Evolutionary conservation across 2,888 invertebrate species (phyloP).

Genomic region (Cephus pulcher): DNA sequence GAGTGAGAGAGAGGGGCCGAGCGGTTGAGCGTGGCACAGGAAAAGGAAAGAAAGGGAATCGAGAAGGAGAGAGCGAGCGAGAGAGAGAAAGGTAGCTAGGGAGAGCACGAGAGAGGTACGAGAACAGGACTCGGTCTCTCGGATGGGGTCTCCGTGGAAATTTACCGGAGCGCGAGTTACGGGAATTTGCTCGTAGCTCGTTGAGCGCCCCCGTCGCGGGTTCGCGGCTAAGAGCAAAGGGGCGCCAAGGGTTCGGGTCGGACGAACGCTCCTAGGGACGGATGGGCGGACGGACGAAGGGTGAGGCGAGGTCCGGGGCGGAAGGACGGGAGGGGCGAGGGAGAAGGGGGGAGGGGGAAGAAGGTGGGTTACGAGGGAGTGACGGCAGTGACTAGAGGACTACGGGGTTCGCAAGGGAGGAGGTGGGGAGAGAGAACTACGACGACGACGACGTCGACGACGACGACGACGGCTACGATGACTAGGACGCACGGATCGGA

Average conservation of each 20-base stretch:
- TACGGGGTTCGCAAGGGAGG: constrained; percentile 22
- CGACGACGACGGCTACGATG: constrained; percentile 35
- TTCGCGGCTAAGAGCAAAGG: constrained; percentile 56
- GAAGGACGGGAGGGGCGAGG: constrained; percentile 13
- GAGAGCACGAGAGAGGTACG: constrained; percentile 6
- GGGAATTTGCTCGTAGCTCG: constrained; percentile 54
- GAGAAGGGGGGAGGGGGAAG: constrained; percentile 52
- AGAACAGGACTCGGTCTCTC: constrained; percentile 9
- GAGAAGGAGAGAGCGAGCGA: constrained; percentile 18
- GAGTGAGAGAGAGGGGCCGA: constrained; percentile 27
- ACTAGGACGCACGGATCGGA: constrained; percentile 53
- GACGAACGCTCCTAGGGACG: constrained; percentile 27
- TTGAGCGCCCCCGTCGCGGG: constrained; percentile 37
- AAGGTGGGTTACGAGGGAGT: constrained; percentile 28
- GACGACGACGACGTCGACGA: constrained; percentile 25
- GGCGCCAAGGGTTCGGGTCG: constrained; percentile 56
- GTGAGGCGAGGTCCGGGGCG: constrained; percentile 22
- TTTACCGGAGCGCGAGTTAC: constrained; percentile 62
- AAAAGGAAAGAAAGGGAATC: constrained; percentile 17
- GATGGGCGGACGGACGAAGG: constrained; percentile 27
- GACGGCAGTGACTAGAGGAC: constrained; percentile 17
- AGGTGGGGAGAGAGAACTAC: constrained; percentile 26
- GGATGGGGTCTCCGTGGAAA: constrained; percentile 46
- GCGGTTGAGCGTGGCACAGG: constrained; percentile 20
- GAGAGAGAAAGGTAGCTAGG: constrained; percentile 3